A percentile compares a stretch with the other conserved stretches of the same genome.
Evolutionary conservation across 2,888 invertebrate species (phyloP).

Genomic region (Euclidia mi): DNA sequence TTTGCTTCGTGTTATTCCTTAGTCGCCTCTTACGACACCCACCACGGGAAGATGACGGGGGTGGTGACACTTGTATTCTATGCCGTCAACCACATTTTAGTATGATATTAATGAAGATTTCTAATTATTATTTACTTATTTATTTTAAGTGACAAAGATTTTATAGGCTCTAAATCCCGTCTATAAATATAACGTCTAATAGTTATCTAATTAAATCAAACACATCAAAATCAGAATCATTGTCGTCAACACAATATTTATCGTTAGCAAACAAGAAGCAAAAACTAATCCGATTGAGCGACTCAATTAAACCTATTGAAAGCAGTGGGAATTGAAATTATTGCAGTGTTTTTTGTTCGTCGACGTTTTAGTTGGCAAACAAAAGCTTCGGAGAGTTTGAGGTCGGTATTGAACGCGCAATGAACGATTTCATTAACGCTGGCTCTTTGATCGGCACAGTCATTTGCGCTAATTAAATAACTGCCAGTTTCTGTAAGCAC

Average conservation of each 20-base stretch:
- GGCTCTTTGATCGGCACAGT: constrained; percentile 50
- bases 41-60: no score
- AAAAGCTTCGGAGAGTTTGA: constrained; percentile 37
- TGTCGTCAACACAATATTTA: constrained; percentile 13
- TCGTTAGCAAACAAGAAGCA: constrained; percentile 19
- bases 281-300: constrained; percentile 36
- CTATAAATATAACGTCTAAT: no score
- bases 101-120: no score
- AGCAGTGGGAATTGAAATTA: constrained; percentile 39
- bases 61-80: no score
- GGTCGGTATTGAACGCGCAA: constrained; percentile 26
- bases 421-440: constrained; percentile 44
- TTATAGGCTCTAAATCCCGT: no score
- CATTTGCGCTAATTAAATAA: constrained; percentile 58
- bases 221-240: not conserved
- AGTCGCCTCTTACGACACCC: no score
- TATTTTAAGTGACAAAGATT: no score
- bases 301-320: constrained; percentile 38
- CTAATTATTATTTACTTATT: no score
- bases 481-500: constrained; percentile 48
- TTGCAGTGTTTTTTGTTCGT: constrained; percentile 33
- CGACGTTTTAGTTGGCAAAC: constrained; percentile 43
- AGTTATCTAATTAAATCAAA: not conserved
- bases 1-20: no score
- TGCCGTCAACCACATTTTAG: no score